Evolutionary conservation across 2,888 invertebrate species (phyloP).

Genomic region (Agrilus cyanescens): DNA sequence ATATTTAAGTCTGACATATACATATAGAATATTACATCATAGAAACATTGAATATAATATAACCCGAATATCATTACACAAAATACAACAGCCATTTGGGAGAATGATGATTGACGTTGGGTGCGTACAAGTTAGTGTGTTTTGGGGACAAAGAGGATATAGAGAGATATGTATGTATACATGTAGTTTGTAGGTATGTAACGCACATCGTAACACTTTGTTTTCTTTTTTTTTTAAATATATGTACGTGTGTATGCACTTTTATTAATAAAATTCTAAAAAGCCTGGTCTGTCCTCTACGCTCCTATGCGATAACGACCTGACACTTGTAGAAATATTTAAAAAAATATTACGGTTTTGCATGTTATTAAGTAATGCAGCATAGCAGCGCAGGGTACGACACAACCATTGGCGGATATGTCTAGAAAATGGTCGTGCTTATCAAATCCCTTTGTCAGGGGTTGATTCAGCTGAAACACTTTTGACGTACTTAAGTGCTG

Average conservation of each 20-base stretch:
- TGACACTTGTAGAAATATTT: slow-evolving; percentile 26
- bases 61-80: slow-evolving; percentile 30
- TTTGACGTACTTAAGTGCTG: too few species aligned
- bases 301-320: slow-evolving; percentile 36
- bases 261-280: slow-evolving; percentile 33
- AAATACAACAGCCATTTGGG: slow-evolving; percentile 33
- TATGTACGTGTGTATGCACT: slow-evolving; percentile 18
- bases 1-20: slow-evolving; percentile 31
- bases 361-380: slow-evolving; percentile 19
- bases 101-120: slow-evolving; percentile 11
- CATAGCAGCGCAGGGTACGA: slow-evolving; percentile 32
- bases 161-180: slow-evolving; percentile 9
- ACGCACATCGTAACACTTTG: slow-evolving; percentile 1
- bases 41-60: slow-evolving; percentile 31
- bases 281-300: slow-evolving; percentile 31
- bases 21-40: slow-evolving; percentile 32
- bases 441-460: slow-evolving; percentile 8
- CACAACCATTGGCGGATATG: slow-evolving; percentile 33
- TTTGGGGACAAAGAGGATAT: slow-evolving; percentile 1
- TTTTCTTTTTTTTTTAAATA: slow-evolving; percentile 8
- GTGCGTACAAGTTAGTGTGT: too few species aligned
- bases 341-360: slow-evolving; percentile 17
- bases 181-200: slow-evolving; percentile 12
- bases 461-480: slow-evolving; percentile 2
- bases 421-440: slow-evolving; percentile 37